Evolutionary conservation across 2,113 vertebrate species (phyloP), one percentile per base, ranked within the genome.

Genomic region (Mormyrus lacerda): DNA sequence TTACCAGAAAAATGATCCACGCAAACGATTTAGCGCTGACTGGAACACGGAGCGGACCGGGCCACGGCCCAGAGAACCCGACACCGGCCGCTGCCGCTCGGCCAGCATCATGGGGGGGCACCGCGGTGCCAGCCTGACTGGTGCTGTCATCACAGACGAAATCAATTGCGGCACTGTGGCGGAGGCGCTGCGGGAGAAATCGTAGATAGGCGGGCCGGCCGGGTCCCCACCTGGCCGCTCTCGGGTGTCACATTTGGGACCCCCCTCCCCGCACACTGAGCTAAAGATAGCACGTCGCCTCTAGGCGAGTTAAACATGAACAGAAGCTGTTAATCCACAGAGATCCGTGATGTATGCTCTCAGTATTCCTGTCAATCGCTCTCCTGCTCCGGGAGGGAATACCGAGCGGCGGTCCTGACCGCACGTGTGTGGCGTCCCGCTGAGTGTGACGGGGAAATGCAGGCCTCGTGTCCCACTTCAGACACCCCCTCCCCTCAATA

Each of bases 61-160:
- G 94, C 73, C 73, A 19, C 94, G 94, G 95, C 96, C 96, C 95
- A 94, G 94, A 94, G 95, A 97, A 97, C 95, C 96, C 95, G 97
- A 97, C 96, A 97, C 97, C 96, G 93, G 94, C 94, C 92, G 93
- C 96, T 95, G 96, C 96, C 96, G 94, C 97, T 96, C 94, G 94
- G 95, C 94, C 92, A 94, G 13, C 94, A 88, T 85, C 88, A 85
- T 69, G 87, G 93, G 95, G 94, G 94, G 93, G 94, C 92, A 94
- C 93, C 88, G 93, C 95, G 97, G 97, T 97, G 97, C 97, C 98
- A 97, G 97, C 93, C 97, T 97, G 98, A 95, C 98, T 97, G 97
- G 97, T 96, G 97, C 96, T 97, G 97, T 96, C 97, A 96, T 96
- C 95, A 95, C 96, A 97, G 96, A 96, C 95, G 96, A 98, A 98